These are phyloP conservation scores for Tympanoctomys barrerae DNA, from an alignment of 2,797 vertebrate species.

Conservation along the genomic window DNA sequence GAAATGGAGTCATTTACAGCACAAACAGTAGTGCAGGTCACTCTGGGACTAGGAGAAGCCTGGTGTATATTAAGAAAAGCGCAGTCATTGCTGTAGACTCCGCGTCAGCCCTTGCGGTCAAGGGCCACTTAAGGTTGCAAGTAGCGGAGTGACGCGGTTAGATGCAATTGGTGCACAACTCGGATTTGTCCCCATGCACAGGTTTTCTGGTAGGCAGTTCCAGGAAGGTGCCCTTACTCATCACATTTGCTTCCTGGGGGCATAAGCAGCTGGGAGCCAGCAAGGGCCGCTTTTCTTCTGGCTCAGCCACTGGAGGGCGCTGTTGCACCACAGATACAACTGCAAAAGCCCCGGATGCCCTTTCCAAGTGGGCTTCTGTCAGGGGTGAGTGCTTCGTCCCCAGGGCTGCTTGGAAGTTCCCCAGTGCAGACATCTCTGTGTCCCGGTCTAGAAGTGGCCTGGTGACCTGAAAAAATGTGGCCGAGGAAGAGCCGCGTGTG, in stretches of 20 bases:
- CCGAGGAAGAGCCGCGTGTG: slow-evolving; percentile 33
- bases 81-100: background rate
- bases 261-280: background rate
- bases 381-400: background rate
- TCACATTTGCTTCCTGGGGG: background rate
- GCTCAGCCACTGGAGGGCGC: slow-evolving; percentile 86
- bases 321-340: slow-evolving; percentile 77
- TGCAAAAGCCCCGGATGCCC: background rate
- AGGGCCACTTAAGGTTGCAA: background rate
- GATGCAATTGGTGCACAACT: background rate
- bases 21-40: background rate
- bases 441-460: background rate
- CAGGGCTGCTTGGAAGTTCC: slow-evolving; percentile 26
- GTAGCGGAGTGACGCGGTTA: background rate
- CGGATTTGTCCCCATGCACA: background rate
- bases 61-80: background rate
- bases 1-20: slow-evolving; percentile 7
- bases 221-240: background rate
- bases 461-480: slow-evolving; percentile 48
- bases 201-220: background rate
- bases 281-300: background rate
- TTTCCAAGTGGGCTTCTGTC: slow-evolving; percentile 73
- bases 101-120: background rate
- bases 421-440: background rate
- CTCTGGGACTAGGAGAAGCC: background rate